Percentiles rank a stretch among this genome's conserved stretches.
Evolutionary conservation across 1,140 invertebrate species (phyloP).

Genomic region (Aphelinus atriplicis): DNA sequence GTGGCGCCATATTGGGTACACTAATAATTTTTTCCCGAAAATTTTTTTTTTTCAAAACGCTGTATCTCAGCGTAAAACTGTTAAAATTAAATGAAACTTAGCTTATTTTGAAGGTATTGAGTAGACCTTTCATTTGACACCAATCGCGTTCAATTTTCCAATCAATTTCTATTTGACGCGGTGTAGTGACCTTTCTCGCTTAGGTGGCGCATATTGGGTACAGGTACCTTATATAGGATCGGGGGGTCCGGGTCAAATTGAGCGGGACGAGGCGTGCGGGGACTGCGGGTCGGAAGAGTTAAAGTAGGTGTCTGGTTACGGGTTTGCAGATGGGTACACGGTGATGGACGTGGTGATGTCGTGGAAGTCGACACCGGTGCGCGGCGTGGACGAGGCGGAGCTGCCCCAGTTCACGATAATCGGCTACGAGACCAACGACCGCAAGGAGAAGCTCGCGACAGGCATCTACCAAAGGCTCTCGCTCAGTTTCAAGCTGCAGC

Average conservation of each 20-base stretch:
- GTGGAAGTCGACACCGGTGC: conserved; percentile 90
- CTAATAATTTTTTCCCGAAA: too few relatives aligned
- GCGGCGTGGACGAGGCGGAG: conserved; percentile 92
- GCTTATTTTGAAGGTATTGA: too few relatives aligned
- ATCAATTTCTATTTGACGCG: too few relatives aligned
- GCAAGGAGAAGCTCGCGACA: conserved; percentile 88
- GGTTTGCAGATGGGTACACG: conserved; percentile 91
- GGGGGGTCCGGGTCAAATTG: not conserved
- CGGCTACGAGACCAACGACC: conserved; percentile 92
- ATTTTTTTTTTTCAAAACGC: too few relatives aligned
- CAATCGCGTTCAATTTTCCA: too few relatives aligned
- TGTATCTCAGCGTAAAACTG: too few relatives aligned
- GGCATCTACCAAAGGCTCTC: conserved; percentile 94
- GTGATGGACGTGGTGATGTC: conserved; percentile 97
- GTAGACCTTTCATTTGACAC: too few relatives aligned
- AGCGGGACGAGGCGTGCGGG: not conserved
- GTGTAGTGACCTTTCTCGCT: too few relatives aligned
- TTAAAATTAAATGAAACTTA: too few relatives aligned
- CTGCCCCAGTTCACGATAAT: conserved; percentile 96
- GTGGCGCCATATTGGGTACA: too few relatives aligned
- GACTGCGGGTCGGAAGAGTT: not conserved
- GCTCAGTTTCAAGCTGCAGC: conserved; percentile 78
- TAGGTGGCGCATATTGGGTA: too few relatives aligned
- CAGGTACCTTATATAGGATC: too few relatives aligned
- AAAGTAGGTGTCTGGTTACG: not conserved